Base-by-base conservation (phyloP, 1,140 invertebrate genomes). In the Caenorhabditis brenneri region DNA sequence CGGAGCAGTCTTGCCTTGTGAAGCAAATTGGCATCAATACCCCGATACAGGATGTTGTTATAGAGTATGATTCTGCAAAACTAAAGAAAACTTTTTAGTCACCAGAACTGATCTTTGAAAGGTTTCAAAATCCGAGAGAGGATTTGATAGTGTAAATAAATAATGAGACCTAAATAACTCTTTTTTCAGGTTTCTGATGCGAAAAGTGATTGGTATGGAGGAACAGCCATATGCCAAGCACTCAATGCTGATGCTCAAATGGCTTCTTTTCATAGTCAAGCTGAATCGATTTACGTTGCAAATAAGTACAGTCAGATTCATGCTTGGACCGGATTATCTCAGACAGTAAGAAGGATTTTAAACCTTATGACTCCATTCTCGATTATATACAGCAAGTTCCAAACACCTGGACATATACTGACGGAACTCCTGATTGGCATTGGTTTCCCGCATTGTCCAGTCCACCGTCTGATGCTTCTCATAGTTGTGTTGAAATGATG, bases 351-450 rank as follows among this genome's bases (percentile, higher is more conserved):
- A 29, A 5, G 4, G n/a, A n/a, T n/a, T 3, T 58, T n/a, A 51
- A 46, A 51, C 49, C 7, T 22, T 51, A n/a, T n/a, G 0, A 16
- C 22, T 51, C 16, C 7, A n/a, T 7, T 55, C 22, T 27, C 7
- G 9, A 27, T 0, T 55, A 19, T 55, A 22, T 55, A 27, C 31
- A 65, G 58, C 29, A 65, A 65, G 19, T 65, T 0, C 58, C 58
- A 19, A 65, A 65, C 15, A 65, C 58, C 2, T 65, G 58, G 58
- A 65, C 58, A 65, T 65, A 65, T 36, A 65, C 58, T 15, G 58
- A 65, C 36, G 58, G 58, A 65, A 65, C 58, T 19, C 58, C 58
- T 15, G 58, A 65, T 33, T 65, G 58, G 58, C 58, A 65, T n/a
- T 65, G 58, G 58, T 65, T 65, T 65, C 58, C 58, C 6, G 31